Percentiles rank a stretch among this genome's conserved stretches.
These are phyloP conservation scores for Calidris pygmaea DNA, from an alignment of 2,113 vertebrate species.

Conservation along the genomic window DNA sequence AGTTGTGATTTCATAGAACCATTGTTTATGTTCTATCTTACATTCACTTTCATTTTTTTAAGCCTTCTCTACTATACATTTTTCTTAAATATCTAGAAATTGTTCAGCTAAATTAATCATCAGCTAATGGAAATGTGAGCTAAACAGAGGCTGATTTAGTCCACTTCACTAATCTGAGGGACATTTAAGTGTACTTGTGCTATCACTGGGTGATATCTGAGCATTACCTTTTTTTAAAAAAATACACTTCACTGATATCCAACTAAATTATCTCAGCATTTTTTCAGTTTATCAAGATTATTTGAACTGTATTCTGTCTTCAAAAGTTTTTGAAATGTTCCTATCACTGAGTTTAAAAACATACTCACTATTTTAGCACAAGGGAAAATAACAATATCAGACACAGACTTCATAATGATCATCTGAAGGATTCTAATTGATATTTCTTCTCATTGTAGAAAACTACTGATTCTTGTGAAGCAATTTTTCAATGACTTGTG, in stretches of 20 bases:
- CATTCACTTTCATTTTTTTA: not conserved
- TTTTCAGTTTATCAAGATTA: not conserved
- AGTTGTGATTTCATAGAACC: not conserved
- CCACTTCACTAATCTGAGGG: not conserved
- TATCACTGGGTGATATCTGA: fast-evolving
- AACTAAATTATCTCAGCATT: not conserved
- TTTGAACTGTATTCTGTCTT: not conserved
- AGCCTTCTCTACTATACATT: not conserved
- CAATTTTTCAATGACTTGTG: not conserved
- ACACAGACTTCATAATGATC: not conserved
- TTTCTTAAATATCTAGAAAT: not conserved
- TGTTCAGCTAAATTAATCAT: not conserved
- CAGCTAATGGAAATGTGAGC: not conserved
- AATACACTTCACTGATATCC: not conserved
- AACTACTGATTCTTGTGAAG: not conserved
- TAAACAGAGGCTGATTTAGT: not conserved
- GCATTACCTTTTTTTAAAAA: not conserved
- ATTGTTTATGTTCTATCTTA: not conserved
- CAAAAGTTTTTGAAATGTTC: not conserved
- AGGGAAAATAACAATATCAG: not conserved
- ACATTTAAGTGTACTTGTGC: not conserved
- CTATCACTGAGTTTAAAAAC: not conserved
- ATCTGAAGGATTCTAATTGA: not conserved
- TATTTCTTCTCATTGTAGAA: not conserved
- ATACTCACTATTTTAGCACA: not conserved